Conservation (phyloP, 2,888 invertebrate species). For the Hybos culiciformis region DNA sequence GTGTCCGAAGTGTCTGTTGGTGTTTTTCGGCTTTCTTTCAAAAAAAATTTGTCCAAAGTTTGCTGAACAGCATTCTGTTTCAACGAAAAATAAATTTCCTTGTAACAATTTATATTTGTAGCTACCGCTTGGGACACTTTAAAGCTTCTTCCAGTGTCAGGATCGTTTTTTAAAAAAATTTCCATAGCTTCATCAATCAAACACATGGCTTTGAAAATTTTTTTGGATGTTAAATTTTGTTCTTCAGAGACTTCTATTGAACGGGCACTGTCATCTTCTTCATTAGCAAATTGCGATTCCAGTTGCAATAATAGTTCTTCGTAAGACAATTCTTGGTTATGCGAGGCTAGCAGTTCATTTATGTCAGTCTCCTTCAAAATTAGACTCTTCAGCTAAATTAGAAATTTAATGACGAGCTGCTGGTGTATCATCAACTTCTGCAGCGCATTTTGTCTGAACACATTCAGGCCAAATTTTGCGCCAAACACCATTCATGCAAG, state of each 20-base stretch:
- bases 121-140: background rate
- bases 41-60: conserved; percentile 2
- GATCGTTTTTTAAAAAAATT: background rate
- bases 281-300: conserved; percentile 7
- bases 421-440: conserved; percentile 10
- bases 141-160: conserved; percentile 1
- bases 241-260: background rate
- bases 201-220: background rate
- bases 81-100: background rate
- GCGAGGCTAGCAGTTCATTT: conserved; percentile 14
- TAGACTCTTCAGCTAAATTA: conserved; percentile 12
- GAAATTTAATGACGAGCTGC: conserved; percentile 14
- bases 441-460: conserved; percentile 8
- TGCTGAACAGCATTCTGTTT: conserved; percentile 1
- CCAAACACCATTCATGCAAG: conserved; percentile 13
- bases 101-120: conserved; percentile 1
- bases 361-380: conserved; percentile 13
- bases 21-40: conserved; percentile 2
- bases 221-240: background rate
- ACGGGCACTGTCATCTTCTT: conserved; percentile 4
- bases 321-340: conserved; percentile 14
- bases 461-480: conserved; percentile 10
- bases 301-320: conserved; percentile 13
- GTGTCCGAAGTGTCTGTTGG: background rate
- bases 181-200: background rate